These are phyloP conservation scores for Eupithecia subumbrata DNA, from an alignment of 2,888 invertebrate genomes.

Conservation along the genomic window DNA sequence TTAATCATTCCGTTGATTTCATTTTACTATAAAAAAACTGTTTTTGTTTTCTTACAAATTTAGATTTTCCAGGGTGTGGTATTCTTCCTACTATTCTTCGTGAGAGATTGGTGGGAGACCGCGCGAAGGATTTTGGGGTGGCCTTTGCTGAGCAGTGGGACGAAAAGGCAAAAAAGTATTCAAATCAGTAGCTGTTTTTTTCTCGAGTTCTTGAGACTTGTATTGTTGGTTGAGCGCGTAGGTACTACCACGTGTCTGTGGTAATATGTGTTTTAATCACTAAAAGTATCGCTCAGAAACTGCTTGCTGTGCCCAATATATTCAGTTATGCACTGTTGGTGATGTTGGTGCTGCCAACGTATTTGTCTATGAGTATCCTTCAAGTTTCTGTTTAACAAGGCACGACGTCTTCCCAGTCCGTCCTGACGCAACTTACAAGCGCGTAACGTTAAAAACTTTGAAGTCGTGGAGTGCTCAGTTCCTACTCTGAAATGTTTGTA, in stretches of 20 bases:
- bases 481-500: conserved; percentile 1
- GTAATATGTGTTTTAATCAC: neutral
- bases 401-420: neutral
- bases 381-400: neutral
- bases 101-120: neutral
- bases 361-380: neutral
- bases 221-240: neutral
- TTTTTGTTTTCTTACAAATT: neutral
- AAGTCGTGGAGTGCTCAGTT: conserved; percentile 7
- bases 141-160: neutral
- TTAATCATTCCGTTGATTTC: neutral
- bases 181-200: neutral
- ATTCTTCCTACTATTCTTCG: too few relatives aligned
- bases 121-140: neutral
- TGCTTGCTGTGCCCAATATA: neutral
- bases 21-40: neutral
- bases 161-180: neutral
- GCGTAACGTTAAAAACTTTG: neutral
- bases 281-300: neutral
- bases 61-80: neutral
- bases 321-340: neutral
- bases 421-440: neutral
- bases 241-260: neutral
- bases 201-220: neutral
- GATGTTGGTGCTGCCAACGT: neutral